Base-by-base conservation (phyloP, 2,797 vertebrate species). In the Agapornis canus region DNA sequence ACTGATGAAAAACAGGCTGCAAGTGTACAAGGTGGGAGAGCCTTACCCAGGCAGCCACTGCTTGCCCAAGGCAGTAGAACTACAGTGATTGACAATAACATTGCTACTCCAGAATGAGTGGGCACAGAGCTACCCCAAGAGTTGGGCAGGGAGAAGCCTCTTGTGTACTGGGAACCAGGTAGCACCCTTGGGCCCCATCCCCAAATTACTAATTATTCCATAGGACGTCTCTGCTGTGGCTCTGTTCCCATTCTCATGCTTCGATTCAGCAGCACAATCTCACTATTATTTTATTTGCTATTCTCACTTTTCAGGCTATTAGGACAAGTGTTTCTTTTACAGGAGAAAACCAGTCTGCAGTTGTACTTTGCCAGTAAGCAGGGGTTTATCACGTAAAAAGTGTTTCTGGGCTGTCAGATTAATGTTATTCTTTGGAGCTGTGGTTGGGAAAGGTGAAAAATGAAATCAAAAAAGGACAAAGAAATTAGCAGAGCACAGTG, bases 381-480 rank as follows among this genome's bases (percentile, higher is more conserved):
- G 61, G 37, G 47, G 75, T 88, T 95, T 90, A 86, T 82, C 59
- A 56, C 31, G 13, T 88, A 48, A 66, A 26, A 92, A 88, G 37
- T 56, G 77, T 79, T 83, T 83, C 43, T 39, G 56, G 61, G 13
- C 82, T 85, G 70, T 86, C 68, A 94, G 68, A 89, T 94, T 94
- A 90, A 21, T 86, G 64, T 76, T 92, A 86, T 71, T 86, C 71
- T 94, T 94, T 68, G 73, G 80, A 88, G 25, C 51, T 5, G 0
- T 60, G 37, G 13, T 35, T 89, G 77, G 52, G 59, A 93, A 92
- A 92, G 94, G 95, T 95, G 81, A 93, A 89, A 95, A 86, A 70
- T 76, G 73, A 89, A 90, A 93, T 96, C 25, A 45, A 27, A 95
- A 95, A 92, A 94, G 77, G 85, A 96, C 85, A 95, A 92, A 96